These are phyloP conservation scores for Clarias fuscus DNA, from an alignment of 2,797 vertebrate species.

Conservation along the genomic window DNA sequence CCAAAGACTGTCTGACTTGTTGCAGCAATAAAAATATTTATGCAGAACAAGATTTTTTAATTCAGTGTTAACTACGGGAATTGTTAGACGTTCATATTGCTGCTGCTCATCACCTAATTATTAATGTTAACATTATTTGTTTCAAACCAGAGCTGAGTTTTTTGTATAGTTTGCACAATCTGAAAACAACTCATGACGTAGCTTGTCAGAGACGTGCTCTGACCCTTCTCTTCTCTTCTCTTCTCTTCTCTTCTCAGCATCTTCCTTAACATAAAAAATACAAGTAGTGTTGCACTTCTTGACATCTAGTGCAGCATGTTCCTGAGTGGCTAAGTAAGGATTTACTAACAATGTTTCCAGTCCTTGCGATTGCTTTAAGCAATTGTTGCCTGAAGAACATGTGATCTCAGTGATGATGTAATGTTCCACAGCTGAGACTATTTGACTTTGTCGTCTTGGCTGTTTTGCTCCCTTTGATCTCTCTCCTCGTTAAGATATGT, in stretches of 20 bases:
- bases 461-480: neutral
- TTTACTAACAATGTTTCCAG: neutral
- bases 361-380: neutral
- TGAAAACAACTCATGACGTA: neutral
- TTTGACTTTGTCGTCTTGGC: neutral
- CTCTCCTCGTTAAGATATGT: neutral
- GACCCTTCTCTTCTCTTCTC: neutral
- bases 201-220: neutral
- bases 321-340: neutral
- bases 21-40: neutral
- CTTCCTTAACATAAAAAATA: neutral
- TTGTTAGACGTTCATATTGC: neutral
- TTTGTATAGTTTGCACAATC: neutral
- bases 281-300: neutral
- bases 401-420: slow-evolving; percentile 1
- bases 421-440: neutral
- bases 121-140: neutral
- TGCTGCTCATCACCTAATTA: neutral
- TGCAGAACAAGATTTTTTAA: neutral
- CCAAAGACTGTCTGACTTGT: neutral
- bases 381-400: neutral
- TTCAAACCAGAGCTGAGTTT: neutral
- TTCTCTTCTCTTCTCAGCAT: neutral
- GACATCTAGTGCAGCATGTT: neutral
- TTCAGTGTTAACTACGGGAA: neutral